Base-by-base conservation (phyloP, 1,140 invertebrate species). In the Solen grandis region DNA sequence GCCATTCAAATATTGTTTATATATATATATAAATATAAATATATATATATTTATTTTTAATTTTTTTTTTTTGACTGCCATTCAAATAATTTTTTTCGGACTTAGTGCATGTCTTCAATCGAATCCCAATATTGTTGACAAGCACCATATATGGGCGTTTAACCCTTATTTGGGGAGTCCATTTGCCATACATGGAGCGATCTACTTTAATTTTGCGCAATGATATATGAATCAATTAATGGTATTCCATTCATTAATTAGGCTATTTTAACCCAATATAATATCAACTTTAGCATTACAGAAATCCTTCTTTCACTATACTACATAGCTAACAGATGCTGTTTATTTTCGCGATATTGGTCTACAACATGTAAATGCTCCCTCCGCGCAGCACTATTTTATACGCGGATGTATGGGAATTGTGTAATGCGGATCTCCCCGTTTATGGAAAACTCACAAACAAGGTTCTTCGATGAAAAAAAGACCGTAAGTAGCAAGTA, bases 81-180 rank as follows among this genome's bases (percentile, higher is more conserved):
- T n/a, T n/a, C n/a, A n/a, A n/a, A n/a, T n/a, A n/a, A n/a, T n/a
- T n/a, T n/a, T n/a, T n/a, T n/a, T n/a, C n/a, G n/a, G n/a, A n/a
- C n/a, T n/a, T n/a, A n/a, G n/a, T n/a, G n/a, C n/a, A n/a, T n/a
- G n/a, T n/a, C n/a, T n/a, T n/a, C n/a, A n/a, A n/a, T n/a, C n/a
- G n/a, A n/a, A n/a, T n/a, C n/a, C n/a, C n/a, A n/a, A 46, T 46
- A 8, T 8, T 46, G 41, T 46, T 46, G 41, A 46, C 41, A 46
- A 68, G 50, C 19, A 33, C 77, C 77, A 80, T 70, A 80, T 80
- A 72, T 80, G 77, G 77, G 29, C 27, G 57, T 72, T 36, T 52
- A 62, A 72, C 36, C 77, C 77, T 60, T 80, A 80, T 80, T 63
- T 80, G 77, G 77, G 31, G 14, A 35, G 60, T 29, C 35, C 16